Evolutionary conservation across 2,113 vertebrate genomes (phyloP).

Genomic region (Indri indri): DNA sequence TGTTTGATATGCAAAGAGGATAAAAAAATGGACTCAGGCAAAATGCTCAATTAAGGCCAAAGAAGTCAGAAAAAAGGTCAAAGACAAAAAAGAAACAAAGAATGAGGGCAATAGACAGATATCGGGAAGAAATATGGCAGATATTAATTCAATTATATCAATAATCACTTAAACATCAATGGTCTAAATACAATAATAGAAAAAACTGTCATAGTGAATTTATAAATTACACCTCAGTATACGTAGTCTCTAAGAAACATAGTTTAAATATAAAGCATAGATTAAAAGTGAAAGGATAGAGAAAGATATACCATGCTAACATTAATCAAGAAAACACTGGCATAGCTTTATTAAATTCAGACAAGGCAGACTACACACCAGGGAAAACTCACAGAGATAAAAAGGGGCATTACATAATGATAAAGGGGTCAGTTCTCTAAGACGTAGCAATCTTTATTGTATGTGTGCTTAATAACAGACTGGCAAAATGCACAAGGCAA

Average conservation of each 20-base stretch:
- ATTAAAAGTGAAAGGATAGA: background rate
- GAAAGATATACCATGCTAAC: background rate
- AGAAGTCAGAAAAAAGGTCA: background rate
- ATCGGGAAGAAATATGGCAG: background rate
- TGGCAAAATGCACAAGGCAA: background rate
- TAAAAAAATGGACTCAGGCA: background rate
- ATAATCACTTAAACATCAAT: background rate
- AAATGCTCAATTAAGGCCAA: background rate
- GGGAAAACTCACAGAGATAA: background rate
- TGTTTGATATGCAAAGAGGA: background rate
- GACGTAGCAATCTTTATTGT: background rate
- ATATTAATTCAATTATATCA: background rate
- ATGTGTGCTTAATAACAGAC: background rate
- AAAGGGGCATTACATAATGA: background rate
- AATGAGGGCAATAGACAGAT: background rate
- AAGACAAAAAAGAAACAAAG: background rate
- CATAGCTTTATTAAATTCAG: background rate
- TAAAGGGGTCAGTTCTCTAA: background rate
- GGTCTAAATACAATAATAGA: background rate
- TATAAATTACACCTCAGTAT: background rate
- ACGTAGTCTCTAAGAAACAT: background rate
- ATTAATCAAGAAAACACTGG: background rate
- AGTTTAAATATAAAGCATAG: background rate
- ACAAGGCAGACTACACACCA: background rate
- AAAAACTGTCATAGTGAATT: background rate